Percentiles rank a stretch among this genome's conserved stretches.
Conservation (phyloP, 1,140 invertebrate genomes). For the Calephelis nemesis region DNA sequence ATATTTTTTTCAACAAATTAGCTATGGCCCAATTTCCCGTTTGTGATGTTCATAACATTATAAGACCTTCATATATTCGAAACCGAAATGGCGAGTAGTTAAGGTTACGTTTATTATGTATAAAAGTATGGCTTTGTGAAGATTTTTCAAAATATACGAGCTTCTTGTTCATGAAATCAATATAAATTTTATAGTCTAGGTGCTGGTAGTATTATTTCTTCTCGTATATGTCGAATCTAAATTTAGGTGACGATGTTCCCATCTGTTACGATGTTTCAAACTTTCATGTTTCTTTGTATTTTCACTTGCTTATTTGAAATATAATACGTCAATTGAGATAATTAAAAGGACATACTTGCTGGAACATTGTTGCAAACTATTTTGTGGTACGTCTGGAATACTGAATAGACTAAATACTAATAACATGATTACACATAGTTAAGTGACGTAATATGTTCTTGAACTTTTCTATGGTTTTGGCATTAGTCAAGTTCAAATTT, state of each 20-base stretch:
- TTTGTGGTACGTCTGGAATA: neutral
- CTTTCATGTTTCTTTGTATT: too few relatives aligned
- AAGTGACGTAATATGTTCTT: too few relatives aligned
- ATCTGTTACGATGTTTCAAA: too few relatives aligned
- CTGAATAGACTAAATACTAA: slow-evolving; percentile 59
- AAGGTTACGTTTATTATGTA: slow-evolving; percentile 52
- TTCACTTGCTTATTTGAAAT: too few relatives aligned
- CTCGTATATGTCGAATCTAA: slow-evolving; percentile 16
- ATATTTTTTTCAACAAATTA: too few relatives aligned
- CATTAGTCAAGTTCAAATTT: too few relatives aligned
- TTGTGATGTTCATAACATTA: slow-evolving; percentile 16
- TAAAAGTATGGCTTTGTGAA: slow-evolving; percentile 59
- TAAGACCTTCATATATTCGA: slow-evolving; percentile 44
- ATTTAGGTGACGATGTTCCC: slow-evolving; percentile 4
- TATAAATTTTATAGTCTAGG: slow-evolving; percentile 51
- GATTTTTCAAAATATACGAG: slow-evolving; percentile 23
- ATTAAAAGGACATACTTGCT: neutral
- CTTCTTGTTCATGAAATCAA: neutral
- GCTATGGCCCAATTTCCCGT: too few relatives aligned
- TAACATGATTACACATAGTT: too few relatives aligned
- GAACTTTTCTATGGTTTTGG: too few relatives aligned
- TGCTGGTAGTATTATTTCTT: slow-evolving; percentile 46
- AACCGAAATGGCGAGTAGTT: slow-evolving; percentile 58
- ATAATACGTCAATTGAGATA: too few relatives aligned
- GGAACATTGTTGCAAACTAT: neutral